Evolutionary conservation across 1,140 invertebrate species (phyloP).

Genomic region (Trichoplusia ni): DNA sequence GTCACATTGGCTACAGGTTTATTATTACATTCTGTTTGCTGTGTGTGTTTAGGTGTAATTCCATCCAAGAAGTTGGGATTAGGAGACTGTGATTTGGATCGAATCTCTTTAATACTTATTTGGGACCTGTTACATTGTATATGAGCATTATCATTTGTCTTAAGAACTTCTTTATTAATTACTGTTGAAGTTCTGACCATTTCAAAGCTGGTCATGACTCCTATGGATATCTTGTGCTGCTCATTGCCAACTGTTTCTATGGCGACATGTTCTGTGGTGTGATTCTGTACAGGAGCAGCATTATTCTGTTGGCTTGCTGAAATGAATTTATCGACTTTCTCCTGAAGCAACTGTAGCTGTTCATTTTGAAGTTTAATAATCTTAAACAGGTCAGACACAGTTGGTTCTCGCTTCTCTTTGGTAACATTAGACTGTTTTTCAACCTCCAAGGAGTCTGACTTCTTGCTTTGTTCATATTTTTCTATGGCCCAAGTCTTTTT

Average conservation of each 20-base stretch:
- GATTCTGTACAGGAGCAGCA: conserved; percentile 46
- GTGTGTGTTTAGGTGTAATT: conserved; percentile 48
- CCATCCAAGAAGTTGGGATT: conserved; percentile 71
- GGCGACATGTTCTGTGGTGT: conserved; percentile 52
- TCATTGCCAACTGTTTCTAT: conserved; percentile 83
- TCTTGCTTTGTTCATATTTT: conserved; percentile 58
- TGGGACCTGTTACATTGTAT: conserved; percentile 71
- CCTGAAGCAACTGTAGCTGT: conserved; percentile 81
- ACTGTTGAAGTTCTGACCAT: conserved; percentile 82
- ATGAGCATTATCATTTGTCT: conserved; percentile 62
- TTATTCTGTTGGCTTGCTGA: conserved; percentile 50
- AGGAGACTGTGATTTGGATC: conserved; percentile 53
- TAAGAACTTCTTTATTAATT: conserved; percentile 69
- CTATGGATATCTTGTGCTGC: conserved; percentile 85
- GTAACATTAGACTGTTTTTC: conserved; percentile 53
- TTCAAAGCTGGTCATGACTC: conserved; percentile 88
- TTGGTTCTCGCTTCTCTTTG: conserved; percentile 76
- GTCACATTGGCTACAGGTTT: conserved; percentile 16
- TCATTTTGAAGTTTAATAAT: conserved; percentile 83
- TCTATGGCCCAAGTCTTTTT: conserved; percentile 67
- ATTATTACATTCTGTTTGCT: conserved; percentile 40
- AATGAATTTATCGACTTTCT: conserved; percentile 80
- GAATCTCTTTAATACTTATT: conserved; percentile 68
- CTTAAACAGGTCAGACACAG: conserved; percentile 80
- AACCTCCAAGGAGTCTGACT: conserved; percentile 46